Evolutionary conservation across 2,113 vertebrate genomes (phyloP).

Genomic region (Neogale vison): DNA sequence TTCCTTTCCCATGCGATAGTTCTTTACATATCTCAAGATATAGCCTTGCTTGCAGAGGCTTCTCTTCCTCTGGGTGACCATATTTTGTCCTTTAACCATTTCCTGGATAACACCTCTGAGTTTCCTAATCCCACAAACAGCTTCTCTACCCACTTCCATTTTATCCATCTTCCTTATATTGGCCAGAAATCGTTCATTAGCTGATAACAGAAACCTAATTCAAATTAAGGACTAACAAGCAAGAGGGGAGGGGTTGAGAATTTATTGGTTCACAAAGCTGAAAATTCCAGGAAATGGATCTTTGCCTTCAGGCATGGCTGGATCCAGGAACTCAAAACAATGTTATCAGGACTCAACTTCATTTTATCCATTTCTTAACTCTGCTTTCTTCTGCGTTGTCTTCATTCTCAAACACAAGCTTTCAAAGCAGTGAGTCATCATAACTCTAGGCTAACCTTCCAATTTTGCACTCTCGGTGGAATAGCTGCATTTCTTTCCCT

Average conservation of each 20-base stretch:
- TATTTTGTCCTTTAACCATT: not conserved
- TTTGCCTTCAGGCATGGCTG: not conserved
- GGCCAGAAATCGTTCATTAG: not conserved
- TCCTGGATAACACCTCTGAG: not conserved
- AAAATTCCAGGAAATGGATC: not conserved
- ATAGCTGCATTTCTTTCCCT: not conserved
- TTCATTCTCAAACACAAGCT: not conserved
- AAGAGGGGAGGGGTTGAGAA: not conserved
- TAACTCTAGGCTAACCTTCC: not conserved
- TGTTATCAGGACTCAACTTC: not conserved
- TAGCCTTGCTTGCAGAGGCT: not conserved
- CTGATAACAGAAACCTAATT: not conserved
- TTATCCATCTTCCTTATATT: not conserved
- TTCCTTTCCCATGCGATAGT: not conserved
- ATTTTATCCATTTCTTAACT: not conserved
- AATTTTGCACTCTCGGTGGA: not conserved
- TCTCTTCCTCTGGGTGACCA: not conserved
- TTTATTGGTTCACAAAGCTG: not conserved
- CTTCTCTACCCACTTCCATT: not conserved
- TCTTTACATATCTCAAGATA: not conserved
- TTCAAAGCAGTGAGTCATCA: not conserved
- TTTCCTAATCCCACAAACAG: not conserved
- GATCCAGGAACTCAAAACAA: not conserved
- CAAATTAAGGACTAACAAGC: not conserved
- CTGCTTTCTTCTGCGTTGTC: not conserved